Conservation (phyloP, 2,797 vertebrate species). For the Pteronotus mesoamericanus region DNA sequence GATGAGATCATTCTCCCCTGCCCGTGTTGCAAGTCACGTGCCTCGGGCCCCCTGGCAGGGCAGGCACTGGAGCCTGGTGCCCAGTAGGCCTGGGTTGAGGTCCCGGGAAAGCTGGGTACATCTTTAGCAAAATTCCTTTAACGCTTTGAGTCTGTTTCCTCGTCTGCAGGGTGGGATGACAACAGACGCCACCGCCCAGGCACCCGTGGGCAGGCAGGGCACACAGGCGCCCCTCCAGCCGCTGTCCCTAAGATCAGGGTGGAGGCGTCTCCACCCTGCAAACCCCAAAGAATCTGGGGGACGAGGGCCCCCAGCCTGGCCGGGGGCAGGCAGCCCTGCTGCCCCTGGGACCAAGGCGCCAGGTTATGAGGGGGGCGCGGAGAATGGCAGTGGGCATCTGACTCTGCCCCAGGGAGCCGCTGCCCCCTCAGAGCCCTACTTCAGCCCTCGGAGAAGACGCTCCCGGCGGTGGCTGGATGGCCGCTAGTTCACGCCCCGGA, state of each 20-base stretch:
- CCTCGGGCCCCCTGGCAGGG: neutral
- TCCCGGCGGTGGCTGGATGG: neutral
- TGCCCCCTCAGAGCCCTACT: neutral
- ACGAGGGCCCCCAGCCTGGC: neutral
- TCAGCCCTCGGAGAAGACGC: rapidly evolving
- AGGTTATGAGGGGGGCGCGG: neutral
- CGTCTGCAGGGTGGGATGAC: neutral
- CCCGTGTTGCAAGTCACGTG: neutral
- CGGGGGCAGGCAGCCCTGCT: neutral
- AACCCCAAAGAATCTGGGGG: neutral
- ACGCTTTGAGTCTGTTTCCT: neutral
- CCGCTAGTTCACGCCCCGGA: neutral
- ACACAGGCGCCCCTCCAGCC: neutral
- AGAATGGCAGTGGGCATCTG: too few species aligned
- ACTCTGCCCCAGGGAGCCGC: too few species aligned
- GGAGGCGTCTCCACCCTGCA: neutral
- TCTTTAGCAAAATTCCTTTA: neutral
- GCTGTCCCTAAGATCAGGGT: neutral
- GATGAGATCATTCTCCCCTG: neutral
- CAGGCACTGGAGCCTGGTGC: neutral
- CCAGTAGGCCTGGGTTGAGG: neutral
- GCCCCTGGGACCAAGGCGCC: neutral
- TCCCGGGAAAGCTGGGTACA: neutral
- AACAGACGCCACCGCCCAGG: too few species aligned
- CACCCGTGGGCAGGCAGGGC: neutral